Base-by-base conservation (phyloP, 2,888 invertebrate species). In the Willowsia nigromaculata region DNA sequence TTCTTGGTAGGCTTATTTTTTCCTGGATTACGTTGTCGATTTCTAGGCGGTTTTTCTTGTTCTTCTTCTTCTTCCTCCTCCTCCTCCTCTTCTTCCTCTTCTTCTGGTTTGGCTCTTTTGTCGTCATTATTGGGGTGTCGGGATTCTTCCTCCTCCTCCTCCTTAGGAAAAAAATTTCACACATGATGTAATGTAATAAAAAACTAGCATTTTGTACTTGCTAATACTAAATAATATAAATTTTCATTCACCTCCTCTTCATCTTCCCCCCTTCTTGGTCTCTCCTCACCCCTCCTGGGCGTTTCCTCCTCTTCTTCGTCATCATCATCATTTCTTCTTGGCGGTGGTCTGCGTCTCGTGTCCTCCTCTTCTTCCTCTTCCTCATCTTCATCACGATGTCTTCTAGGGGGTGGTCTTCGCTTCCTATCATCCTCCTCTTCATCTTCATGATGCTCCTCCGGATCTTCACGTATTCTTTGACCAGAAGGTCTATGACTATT, bases 71-170 rank as follows among this genome's bases (percentile, higher is more conserved):
- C 90, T 43, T 90, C 88, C 33, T 88, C 90, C 25, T 90, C 87
- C 40, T 90, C 88, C 25, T 91, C 91, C 78, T 89, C 90, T 37
- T 91, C 90, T 15, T 88, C 85, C 15, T 88, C 89, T 13, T 91
- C 90, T 30, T 90, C 86, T 25, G 83, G 82, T 9, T 43, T 71
- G 71, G 71, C 71, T 25, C 25, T 71, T 89, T 88, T 40, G 90
- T 56, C 7, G 86, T 81, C n/a, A n/a, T n/a, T n/a, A n/a, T n/a
- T n/a, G 1, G 84, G 43, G 50, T 90, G 86, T 30, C 85, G 84
- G n/a, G 89, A 85, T 59, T 91, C 90, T 22, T 90, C 91, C 25
- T 91, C 90, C 15, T 92, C 91, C 25, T 90, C 88, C 30, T 87
- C 83, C 22, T 91, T 71, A 53, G 47, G 30, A 33, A 13, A 65